Evolutionary conservation across 2,797 vertebrate species (phyloP), one percentile per base, ranked within the genome.

Genomic region (Aldrovandia affinis): DNA sequence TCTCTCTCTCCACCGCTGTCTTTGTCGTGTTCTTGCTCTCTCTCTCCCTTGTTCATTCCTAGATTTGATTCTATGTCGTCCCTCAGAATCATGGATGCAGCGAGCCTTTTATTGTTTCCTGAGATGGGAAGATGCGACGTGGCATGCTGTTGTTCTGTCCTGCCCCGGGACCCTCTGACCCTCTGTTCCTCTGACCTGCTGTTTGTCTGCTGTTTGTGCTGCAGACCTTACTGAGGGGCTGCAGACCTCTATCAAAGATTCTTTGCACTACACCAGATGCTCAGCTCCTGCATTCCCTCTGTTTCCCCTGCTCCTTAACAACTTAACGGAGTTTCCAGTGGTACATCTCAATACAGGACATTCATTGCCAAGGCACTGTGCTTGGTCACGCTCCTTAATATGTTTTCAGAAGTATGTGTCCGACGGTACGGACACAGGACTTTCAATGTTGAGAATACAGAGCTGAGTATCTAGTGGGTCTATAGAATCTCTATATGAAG

Each of bases 1-100:
- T 75, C 50, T n/a, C 33, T 22, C 22, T 55, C 30, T 42, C 52
- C 54, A 84, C 78, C 85, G 89, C 85, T 87, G 81, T 89, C 84
- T 91, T 83, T 65, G 85, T 81, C 86, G 47, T 18, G 65, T 70
- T 39, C 10, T 68, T 33, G 18, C 65, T 18, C 12, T 36, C 65
- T 20, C 65, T 20, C 9, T 50, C 47, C 25, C 78, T 83, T 55
- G 61, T 25, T 15, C 77, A 42, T 18, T 15, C 70, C 22, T 9
- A 44, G 36, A 75, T 75, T 44, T 75, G 70, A 75, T 44, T 75
- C 36, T 20, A 15, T 42, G 39, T 75, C 70, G 25, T 22, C 70
- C 22, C 22, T 42, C 39, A 44, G 70, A 75, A 75, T 75, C 36
- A 75, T 75, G 20, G 44, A 18, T 25, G 22, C 39, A 22, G 39